Conservation (phyloP, 1,140 invertebrate species). For the Diachasmimorpha longicaudata region DNA sequence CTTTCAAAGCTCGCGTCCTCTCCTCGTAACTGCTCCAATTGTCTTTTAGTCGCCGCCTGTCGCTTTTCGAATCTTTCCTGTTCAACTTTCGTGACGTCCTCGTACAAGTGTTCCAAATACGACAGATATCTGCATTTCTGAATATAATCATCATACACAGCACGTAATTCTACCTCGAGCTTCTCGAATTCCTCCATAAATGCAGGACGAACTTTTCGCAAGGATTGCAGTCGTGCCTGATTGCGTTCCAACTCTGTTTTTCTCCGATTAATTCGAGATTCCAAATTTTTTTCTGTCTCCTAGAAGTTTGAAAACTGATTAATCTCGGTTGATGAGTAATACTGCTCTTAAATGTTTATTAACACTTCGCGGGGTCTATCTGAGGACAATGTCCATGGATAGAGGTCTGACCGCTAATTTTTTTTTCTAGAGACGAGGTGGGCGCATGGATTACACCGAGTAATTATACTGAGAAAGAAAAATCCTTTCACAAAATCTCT, state of each 20-base stretch:
- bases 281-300: conserved; percentile 75
- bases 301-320: conserved; percentile 30
- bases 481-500: no score
- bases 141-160: conserved; percentile 88
- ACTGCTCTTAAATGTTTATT: no score
- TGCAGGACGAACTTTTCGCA: conserved; percentile 96
- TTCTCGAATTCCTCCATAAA: conserved; percentile 97
- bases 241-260: conserved; percentile 89
- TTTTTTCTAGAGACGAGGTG: no score
- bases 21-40: conserved; percentile 61
- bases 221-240: conserved; percentile 88
- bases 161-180: conserved; percentile 84
- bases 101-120: conserved; percentile 79
- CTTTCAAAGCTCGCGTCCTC: conserved; percentile 60
- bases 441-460: no score
- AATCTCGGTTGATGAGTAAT: no score
- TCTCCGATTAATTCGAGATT: conserved; percentile 91
- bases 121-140: conserved; percentile 85
- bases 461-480: no score
- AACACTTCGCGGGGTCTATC: no score
- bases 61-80: conserved; percentile 71
- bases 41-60: conserved; percentile 62
- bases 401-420: no score
- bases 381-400: no score
- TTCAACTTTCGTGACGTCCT: conserved; percentile 73